These are phyloP conservation scores for Lithophane leautieri DNA, from an alignment of 2,888 invertebrate genomes.

Conservation along the genomic window DNA sequence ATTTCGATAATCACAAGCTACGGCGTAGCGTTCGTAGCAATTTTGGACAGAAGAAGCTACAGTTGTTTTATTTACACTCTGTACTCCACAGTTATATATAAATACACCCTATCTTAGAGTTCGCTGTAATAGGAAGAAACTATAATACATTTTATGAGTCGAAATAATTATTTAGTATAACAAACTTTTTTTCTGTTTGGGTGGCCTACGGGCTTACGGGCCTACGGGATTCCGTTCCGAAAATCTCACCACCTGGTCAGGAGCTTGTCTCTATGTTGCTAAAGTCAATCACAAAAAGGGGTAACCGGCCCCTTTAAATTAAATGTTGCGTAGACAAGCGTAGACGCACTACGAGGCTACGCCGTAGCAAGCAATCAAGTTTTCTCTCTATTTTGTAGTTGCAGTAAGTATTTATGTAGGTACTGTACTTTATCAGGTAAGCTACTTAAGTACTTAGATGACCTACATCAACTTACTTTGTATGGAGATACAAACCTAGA, in stretches of 20 bases:
- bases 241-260: not conserved
- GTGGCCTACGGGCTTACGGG: not conserved
- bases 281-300: not conserved
- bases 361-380: slow-evolving; percentile 10
- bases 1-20: not conserved
- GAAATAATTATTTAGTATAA: not conserved
- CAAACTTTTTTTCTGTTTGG: too few relatives aligned
- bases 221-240: not conserved
- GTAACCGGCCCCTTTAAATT: not conserved
- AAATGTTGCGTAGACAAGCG: not conserved
- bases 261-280: not conserved
- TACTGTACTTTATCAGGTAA: not conserved
- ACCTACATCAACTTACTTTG: not conserved
- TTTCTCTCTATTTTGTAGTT: not conserved
- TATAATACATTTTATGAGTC: not conserved
- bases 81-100: not conserved
- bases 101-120: not conserved
- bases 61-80: not conserved
- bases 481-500: not conserved
- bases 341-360: slow-evolving; percentile 36
- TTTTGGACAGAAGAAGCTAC: not conserved
- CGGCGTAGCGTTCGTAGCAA: slow-evolving; percentile 13
- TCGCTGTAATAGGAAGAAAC: not conserved
- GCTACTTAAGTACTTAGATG: not conserved
- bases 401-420: not conserved